Evolutionary conservation across 1,140 invertebrate species (phyloP).

Genomic region (Drepana arcuata): DNA sequence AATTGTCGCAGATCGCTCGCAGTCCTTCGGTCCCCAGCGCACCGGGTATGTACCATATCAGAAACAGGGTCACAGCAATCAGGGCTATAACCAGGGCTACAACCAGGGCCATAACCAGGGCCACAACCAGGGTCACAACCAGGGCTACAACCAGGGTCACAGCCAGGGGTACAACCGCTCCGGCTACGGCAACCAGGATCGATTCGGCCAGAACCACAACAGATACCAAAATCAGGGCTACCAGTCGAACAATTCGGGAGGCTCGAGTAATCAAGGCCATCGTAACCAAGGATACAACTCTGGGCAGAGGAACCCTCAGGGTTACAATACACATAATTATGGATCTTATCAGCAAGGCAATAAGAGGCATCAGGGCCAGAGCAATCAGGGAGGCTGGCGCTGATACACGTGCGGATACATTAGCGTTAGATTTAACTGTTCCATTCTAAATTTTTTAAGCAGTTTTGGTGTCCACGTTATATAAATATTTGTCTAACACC

Average conservation of each 20-base stretch:
- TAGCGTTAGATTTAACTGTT: no score
- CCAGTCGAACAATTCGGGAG: no score
- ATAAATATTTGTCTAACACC: no score
- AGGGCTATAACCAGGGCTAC: constrained; percentile 10
- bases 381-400: not conserved
- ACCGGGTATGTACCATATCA: constrained; percentile 39
- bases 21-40: constrained; percentile 44
- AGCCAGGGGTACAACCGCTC: constrained; percentile 10
- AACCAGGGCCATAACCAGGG: constrained; percentile 11
- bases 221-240: constrained; percentile 14
- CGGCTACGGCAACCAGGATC: constrained; percentile 14
- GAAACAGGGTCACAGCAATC: constrained; percentile 9
- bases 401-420: no score
- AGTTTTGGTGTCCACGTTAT: no score
- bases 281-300: constrained; percentile 11
- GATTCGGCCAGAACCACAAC: constrained; percentile 6
- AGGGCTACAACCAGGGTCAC: constrained; percentile 9
- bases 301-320: constrained; percentile 1
- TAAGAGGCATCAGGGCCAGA: not conserved
- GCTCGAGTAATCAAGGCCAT: no score
- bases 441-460: no score
- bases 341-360: constrained; percentile 1
- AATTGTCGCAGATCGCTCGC: constrained; percentile 46
- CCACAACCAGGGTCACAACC: constrained; percentile 9
- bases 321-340: constrained; percentile 2